Percentiles rank a stretch among this genome's conserved stretches.
These are phyloP conservation scores for Hyla sarda DNA, from an alignment of 2,113 vertebrate species.

Conservation along the genomic window DNA sequence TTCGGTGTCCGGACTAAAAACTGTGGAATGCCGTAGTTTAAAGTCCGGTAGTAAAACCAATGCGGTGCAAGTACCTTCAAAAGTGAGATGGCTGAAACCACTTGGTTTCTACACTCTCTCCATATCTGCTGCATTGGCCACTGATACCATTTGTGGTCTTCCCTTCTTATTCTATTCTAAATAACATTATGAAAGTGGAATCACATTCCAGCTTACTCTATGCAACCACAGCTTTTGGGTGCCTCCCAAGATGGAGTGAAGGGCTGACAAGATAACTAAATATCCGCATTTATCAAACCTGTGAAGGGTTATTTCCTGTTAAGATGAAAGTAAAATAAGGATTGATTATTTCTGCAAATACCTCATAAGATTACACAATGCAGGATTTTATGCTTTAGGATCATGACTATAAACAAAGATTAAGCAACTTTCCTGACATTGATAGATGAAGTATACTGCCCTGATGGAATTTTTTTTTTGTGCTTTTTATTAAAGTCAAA, in stretches of 20 bases:
- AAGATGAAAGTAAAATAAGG: conserved; percentile 42
- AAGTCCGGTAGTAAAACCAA: no score
- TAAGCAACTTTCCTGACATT: conserved; percentile 45
- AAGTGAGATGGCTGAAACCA: background rate
- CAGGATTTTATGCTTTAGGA: conserved; percentile 45
- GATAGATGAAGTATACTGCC: conserved; percentile 28
- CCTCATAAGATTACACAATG: conserved; percentile 40
- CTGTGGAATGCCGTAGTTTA: background rate
- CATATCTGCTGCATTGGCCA: background rate
- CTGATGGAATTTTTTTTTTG: background rate
- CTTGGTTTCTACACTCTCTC: background rate
- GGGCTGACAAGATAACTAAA: conserved; percentile 44
- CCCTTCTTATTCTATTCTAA: background rate
- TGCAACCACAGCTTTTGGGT: background rate
- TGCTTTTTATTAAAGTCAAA: conserved; percentile 19
- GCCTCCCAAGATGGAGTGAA: conserved; percentile 24
- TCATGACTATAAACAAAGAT: conserved; percentile 42
- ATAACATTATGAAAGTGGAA: background rate
- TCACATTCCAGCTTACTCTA: background rate
- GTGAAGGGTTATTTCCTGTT: conserved; percentile 36
- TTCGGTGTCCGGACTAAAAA: no score
- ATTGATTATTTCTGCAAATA: conserved; percentile 47
- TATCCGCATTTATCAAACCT: conserved; percentile 44
- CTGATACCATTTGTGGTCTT: background rate
- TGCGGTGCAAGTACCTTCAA: no score